Evolutionary conservation across 1,140 invertebrate species (phyloP), one percentile per base, ranked within the genome.

Genomic region (Heliconius hermathena): DNA sequence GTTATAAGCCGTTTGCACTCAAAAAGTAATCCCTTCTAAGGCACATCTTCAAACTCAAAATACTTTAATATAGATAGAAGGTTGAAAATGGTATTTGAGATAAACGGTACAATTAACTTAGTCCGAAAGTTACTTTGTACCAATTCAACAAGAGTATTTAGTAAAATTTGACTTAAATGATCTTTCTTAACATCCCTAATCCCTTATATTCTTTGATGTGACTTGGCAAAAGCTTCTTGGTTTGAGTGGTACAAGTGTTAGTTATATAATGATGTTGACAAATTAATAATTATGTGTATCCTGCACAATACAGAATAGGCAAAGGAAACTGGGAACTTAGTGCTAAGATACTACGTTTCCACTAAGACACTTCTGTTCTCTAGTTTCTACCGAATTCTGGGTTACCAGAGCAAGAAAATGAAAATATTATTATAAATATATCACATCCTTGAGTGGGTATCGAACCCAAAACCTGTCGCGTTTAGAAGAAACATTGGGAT

Each of bases 151-250:
- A 76, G 75, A 71, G 60, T 66, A 71, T 76, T 71, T 36, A 33
- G 75, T 38, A 22, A 71, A 76, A 76, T 71, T 76, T 71, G 75
- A 76, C 75, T 76, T 76, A 71, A 76, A 71, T 41, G 75, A 66
- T 76, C 75, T 76, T 71, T 76, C 75, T 76, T 71, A 76, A 71
- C 75, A 76, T 76, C 60, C 60, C 75, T 71, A 76, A 66, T 76
- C 60, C 71, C 75, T 76, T 76, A 71, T n/a, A 76, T 76, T 76
- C 66, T 76, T 73, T 73, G 38, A 73, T 73, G 71, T 41, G 71
- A 72, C 71, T 72, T 72, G 71, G 71, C 71, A 72, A 41, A 72
- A 72, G 33, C 71, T 72, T 20, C 71, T 72, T 72, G 71, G 18
- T 38, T 71, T 71, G 60, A 9, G 4, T 71, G 71, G 71, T 72